Evolutionary conservation across 2,888 invertebrate genomes (phyloP).

Genomic region (Ditylenchus weischeri): DNA sequence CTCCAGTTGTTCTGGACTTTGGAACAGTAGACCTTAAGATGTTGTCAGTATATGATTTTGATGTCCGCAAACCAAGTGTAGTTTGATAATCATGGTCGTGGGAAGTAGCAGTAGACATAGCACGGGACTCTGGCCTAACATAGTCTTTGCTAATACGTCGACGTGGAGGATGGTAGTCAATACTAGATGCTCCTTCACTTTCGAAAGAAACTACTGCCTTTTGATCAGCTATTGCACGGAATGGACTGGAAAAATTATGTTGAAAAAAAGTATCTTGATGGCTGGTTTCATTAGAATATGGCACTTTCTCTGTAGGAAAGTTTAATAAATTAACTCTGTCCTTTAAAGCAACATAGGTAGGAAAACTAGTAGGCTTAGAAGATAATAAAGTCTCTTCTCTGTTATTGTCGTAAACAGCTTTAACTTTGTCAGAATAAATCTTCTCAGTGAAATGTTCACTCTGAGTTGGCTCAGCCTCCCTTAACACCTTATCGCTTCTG

Average conservation of each 20-base stretch:
- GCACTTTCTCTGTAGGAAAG: not conserved
- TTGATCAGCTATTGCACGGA: not conserved
- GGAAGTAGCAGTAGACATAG: not conserved
- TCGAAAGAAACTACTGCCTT: not conserved
- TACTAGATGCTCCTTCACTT: not conserved
- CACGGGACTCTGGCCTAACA: not conserved
- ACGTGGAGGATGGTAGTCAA: not conserved
- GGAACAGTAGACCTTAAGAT: not conserved
- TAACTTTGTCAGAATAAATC: slow-evolving; percentile 28
- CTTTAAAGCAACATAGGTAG: not conserved
- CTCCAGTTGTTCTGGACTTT: slow-evolving; percentile 22
- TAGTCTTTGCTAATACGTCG: not conserved
- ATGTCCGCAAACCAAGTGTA: not conserved
- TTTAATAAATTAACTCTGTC: not conserved
- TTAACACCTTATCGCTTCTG: slow-evolving; percentile 20
- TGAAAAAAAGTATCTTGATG: not conserved
- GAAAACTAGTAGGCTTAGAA: not conserved
- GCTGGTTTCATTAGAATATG: not conserved
- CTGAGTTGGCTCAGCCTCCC: slow-evolving; percentile 17
- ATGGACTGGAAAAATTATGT: not conserved
- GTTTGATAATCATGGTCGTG: not conserved
- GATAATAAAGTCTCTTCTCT: slow-evolving; percentile 21
- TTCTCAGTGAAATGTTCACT: not conserved
- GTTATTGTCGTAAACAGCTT: slow-evolving; percentile 28
- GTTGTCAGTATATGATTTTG: slow-evolving; percentile 13